phyloP scores from a whole-genome alignment of 53 echinoderm and acorn worm species.

The Patiria pectinifera region DNA sequence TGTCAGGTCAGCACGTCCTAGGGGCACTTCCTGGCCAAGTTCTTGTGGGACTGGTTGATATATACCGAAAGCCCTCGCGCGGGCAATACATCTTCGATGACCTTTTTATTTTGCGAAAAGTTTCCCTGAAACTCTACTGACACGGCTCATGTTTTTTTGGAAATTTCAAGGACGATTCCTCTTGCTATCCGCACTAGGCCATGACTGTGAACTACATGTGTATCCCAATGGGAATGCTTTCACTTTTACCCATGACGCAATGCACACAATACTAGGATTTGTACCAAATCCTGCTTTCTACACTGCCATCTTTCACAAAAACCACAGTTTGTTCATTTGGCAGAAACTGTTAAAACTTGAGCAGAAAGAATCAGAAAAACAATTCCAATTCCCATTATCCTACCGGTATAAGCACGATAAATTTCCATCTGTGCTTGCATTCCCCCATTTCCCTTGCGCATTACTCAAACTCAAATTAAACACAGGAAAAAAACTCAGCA shows the following conservation, averaged over 20 bases:
- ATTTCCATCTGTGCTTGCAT: background rate
- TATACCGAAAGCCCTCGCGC: background rate
- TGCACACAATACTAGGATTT: background rate
- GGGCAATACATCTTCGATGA: background rate
- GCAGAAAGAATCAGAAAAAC: background rate
- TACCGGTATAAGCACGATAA: background rate
- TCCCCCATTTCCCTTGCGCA: too few relatives aligned
- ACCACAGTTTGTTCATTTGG: background rate
- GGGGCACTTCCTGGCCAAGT: constrained; percentile 15
- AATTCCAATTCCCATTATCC: too few relatives aligned
- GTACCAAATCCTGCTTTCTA: background rate
- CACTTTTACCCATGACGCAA: background rate
- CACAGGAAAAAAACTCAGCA: too few relatives aligned
- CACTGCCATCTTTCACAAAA: background rate
- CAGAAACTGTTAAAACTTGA: background rate
- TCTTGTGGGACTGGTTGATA: background rate
- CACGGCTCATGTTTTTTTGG: background rate
- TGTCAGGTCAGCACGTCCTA: background rate
- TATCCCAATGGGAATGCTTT: background rate
- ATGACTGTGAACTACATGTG: background rate
- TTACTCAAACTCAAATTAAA: too few relatives aligned
- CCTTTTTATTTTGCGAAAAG: background rate
- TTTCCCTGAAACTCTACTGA: background rate
- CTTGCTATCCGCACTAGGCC: background rate
- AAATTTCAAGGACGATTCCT: background rate